phyloP scores from a whole-genome alignment of 1,140 invertebrate genomes.

The Ylistrum balloti region DNA sequence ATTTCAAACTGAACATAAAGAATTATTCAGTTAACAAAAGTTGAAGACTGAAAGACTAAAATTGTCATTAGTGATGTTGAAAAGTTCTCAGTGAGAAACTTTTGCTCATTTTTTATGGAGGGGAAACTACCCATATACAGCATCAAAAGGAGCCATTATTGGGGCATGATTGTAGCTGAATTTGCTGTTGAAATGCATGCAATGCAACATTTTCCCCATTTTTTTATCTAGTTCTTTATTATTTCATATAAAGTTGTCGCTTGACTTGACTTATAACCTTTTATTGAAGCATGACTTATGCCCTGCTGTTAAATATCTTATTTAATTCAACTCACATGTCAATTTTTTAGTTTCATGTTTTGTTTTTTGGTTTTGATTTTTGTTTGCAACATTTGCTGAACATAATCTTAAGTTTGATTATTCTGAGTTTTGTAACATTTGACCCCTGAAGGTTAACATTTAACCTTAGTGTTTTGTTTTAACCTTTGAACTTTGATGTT shows the following conservation, averaged over 20 bases:
- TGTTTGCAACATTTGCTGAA: not conserved
- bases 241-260: not conserved
- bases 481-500: slow-evolving; percentile 43
- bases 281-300: not conserved
- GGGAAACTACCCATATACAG: too few species aligned
- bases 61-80: too few species aligned
- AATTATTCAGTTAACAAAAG: too few species aligned
- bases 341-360: not conserved
- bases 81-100: too few species aligned
- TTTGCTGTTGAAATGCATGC: not conserved
- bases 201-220: not conserved
- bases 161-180: too few species aligned
- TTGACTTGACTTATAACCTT: slow-evolving; percentile 8
- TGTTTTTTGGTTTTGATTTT: not conserved
- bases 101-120: too few species aligned
- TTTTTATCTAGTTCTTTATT: not conserved
- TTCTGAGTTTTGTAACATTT: not conserved
- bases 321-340: not conserved
- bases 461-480: not conserved
- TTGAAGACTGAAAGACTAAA: too few species aligned
- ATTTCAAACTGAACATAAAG: too few species aligned
- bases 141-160: too few species aligned
- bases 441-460: not conserved
- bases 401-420: not conserved
- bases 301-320: not conserved